phyloP scores from a whole-genome alignment of 2,113 vertebrate species.

The Rattus rattus region DNA sequence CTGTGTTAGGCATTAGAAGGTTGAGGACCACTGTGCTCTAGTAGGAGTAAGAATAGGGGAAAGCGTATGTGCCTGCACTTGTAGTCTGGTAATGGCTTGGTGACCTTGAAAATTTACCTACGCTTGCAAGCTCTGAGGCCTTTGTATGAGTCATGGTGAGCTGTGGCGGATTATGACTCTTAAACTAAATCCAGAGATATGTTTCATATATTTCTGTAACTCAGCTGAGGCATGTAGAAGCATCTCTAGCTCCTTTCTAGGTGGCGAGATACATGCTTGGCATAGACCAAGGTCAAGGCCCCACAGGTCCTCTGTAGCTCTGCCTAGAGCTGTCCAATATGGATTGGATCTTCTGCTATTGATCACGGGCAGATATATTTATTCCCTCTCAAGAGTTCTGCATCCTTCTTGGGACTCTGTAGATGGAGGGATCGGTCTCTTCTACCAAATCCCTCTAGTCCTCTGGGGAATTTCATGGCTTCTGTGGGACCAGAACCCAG shows the following conservation, averaged over 20 bases:
- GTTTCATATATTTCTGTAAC: not conserved
- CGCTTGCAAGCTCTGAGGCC: not conserved
- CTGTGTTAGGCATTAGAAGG: not conserved
- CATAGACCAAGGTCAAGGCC: not conserved
- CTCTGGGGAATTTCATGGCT: not conserved
- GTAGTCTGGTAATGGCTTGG: not conserved
- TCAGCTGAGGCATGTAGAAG: not conserved
- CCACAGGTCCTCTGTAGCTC: not conserved
- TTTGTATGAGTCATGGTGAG: not conserved
- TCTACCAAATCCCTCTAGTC: not conserved
- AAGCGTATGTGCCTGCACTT: not conserved
- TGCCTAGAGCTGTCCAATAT: not conserved
- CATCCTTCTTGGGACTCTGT: not conserved
- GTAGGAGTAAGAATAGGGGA: not conserved
- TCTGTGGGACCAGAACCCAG: not conserved
- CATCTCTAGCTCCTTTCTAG: not conserved
- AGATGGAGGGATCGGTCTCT: not conserved
- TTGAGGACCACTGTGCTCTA: not conserved
- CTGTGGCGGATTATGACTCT: not conserved
- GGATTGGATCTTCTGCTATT: not conserved
- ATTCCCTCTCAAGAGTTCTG: not conserved
- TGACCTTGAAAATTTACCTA: not conserved
- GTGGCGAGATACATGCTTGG: not conserved
- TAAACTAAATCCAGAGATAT: not conserved
- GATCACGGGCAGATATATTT: not conserved